Base-by-base conservation (phyloP, 2,888 invertebrate genomes). In the Plebejus anna region DNA sequence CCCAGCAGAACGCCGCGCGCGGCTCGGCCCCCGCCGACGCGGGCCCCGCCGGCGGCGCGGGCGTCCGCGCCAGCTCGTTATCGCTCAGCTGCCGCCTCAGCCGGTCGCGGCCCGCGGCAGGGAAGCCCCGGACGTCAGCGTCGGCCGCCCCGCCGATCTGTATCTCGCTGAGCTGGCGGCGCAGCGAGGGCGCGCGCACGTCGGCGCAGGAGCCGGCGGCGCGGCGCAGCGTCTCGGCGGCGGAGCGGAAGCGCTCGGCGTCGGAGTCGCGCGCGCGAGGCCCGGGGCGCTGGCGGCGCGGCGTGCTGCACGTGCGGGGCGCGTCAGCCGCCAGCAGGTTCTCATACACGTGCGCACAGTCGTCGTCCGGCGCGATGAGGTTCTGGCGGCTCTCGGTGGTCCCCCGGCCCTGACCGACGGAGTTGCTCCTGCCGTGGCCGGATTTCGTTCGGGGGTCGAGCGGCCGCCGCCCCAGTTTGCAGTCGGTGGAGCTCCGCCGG, bases 1-100 rank as follows among this genome's bases (percentile, higher is more conserved):
- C 92, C 94, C 77, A 91, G 79, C 90, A 88, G 84, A 90, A 90
- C 4, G 88, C 82, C 79, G 85, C 88, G 11, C 89, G 84, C 75
- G 90, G 89, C 84, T 93, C 93, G 76, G 94, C 91, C 61, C 93
- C 94, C 77, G 94, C 94, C n/a, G 94, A 93, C 90, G 91, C 89
- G 78, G 94, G 94, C 92, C 93, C 88, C 79, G 90, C 90, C 77
- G 91, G 82, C 79, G 86, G 91, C 80, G 88, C 87, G 9, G 90
- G 86, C 71, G 90, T 87, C 77, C 86, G 81, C 76, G 89, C 86
- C 83, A 92, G 81, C 84, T 90, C 92, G 82, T 90, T 90, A 80
- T 92, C 92, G 81, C 92, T 92, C 83, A 91, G 80, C 83, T 92
- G 92, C 76, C 93, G 86, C 82, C 89, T 89, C 81, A 93, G 81